A percentile compares a stretch with the other conserved stretches of the same genome.
These are phyloP conservation scores for Ochropacha duplaris DNA, from an alignment of 2,888 invertebrate species.

Conservation along the genomic window DNA sequence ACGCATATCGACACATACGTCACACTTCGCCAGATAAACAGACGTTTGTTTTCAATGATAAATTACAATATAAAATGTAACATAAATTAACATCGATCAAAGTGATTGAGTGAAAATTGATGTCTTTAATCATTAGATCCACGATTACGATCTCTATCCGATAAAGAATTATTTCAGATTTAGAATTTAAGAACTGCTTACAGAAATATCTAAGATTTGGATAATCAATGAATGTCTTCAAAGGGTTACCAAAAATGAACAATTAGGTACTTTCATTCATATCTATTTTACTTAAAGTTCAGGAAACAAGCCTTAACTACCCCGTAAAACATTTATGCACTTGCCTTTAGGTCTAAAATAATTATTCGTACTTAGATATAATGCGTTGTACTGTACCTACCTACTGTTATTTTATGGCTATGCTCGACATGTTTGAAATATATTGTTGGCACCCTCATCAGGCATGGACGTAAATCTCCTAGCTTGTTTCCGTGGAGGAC, in stretches of 20 bases:
- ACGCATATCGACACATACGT: conserved; percentile 64
- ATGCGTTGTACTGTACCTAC: neutral
- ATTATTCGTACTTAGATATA: neutral
- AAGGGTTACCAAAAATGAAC: no score
- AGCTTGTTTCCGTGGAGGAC: conserved; percentile 7
- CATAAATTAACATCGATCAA: neutral
- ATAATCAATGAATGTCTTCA: no score
- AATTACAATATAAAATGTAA: conserved; percentile 23
- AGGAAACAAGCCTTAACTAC: neutral
- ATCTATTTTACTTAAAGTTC: no score
- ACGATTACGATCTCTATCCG: no score
- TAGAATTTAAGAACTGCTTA: no score
- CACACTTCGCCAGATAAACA: conserved; percentile 52
- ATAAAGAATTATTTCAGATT: no score
- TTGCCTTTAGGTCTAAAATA: neutral
- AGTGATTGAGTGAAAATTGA: no score
- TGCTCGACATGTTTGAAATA: neutral
- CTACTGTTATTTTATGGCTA: neutral
- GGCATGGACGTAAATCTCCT: conserved; percentile 14
- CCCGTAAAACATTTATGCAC: neutral
- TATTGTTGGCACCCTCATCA: neutral
- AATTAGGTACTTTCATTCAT: neutral
- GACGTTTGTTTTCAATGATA: conserved; percentile 37
- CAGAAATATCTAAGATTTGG: no score
- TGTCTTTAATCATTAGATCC: no score